Evolutionary conservation across 1,140 invertebrate species (phyloP), one percentile per base, ranked within the genome.

Genomic region (Psilanteris sp.): DNA sequence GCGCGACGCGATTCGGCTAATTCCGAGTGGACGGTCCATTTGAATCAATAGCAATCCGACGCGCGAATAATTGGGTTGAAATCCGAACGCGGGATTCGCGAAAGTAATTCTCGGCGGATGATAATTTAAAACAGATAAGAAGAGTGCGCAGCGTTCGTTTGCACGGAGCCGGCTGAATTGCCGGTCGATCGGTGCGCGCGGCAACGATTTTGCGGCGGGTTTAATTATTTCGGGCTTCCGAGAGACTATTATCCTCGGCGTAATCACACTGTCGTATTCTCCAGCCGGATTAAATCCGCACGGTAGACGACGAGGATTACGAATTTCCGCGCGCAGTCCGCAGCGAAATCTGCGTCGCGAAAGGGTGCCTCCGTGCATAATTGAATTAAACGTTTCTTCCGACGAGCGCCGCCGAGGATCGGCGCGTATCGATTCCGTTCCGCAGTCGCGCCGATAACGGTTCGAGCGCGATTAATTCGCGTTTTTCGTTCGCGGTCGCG

Each of bases 241-340:
- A 46, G 61, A 55, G 70, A 59, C 54, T 55, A 74, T 67, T 74
- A 67, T 61, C 36, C 71, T 20, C 24, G 52, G 15, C 61, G 54
- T 74, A 67, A 74, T 74, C 71, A 55, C 72, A 59, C 72, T 75
- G 61, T 75, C 72, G 72, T 68, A 74, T 74, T 67, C 71, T 74
- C 61, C 29, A 31, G 54, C 31, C 39, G 64, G 73, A 76, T 76
- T 76, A 76, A 76, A 76, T 70, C 73, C 70, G 73, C 73, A 76
- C 64, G 73, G 43, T 68, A 70, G 64, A 70, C 64, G 62, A 26
- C 71, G 71, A 36, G 73, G 73, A 76, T 76, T 76, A 76, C 73
- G 73, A 76, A 76, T 76, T 76, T 76, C 71, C 55, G 62, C 62
- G 55, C 55, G 57, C 62, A 68, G 62, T 75, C 48, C 72, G 50